Conservation (phyloP, 2,113 vertebrate genomes). For the Proteles cristata region DNA sequence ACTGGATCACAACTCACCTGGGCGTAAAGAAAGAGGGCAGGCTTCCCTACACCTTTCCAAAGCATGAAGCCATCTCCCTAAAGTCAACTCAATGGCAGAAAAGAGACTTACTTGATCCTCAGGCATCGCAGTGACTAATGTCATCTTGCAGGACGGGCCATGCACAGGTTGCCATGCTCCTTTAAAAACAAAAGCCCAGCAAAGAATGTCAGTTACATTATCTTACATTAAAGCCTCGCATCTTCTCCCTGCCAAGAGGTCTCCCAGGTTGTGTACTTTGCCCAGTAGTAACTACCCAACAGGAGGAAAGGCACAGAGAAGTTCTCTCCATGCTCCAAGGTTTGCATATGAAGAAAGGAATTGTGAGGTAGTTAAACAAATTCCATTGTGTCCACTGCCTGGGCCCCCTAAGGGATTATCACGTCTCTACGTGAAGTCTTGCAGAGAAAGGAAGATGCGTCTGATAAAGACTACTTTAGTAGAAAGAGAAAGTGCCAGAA, state of each 20-base stretch:
- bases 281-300: not conserved
- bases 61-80: not conserved
- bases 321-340: not conserved
- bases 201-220: not conserved
- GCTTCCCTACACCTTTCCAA: not conserved
- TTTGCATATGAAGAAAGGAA: not conserved
- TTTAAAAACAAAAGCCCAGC: conserved; percentile 51
- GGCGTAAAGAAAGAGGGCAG: not conserved
- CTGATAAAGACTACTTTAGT: not conserved
- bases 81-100: not conserved
- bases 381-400: not conserved
- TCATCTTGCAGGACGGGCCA: not conserved
- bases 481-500: conserved; percentile 36
- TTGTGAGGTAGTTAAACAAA: not conserved
- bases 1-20: not conserved
- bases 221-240: not conserved
- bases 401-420: not conserved
- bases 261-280: not conserved
- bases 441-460: not conserved
- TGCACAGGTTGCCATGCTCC: conserved; percentile 55
- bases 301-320: not conserved
- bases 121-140: conserved; percentile 25
- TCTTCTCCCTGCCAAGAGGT: not conserved
- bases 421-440: not conserved
- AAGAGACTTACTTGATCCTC: conserved; percentile 47